A percentile compares a stretch with the other conserved stretches of the same genome.
Conservation (phyloP, 2,888 invertebrate species). For the Druceiella hillmani region DNA sequence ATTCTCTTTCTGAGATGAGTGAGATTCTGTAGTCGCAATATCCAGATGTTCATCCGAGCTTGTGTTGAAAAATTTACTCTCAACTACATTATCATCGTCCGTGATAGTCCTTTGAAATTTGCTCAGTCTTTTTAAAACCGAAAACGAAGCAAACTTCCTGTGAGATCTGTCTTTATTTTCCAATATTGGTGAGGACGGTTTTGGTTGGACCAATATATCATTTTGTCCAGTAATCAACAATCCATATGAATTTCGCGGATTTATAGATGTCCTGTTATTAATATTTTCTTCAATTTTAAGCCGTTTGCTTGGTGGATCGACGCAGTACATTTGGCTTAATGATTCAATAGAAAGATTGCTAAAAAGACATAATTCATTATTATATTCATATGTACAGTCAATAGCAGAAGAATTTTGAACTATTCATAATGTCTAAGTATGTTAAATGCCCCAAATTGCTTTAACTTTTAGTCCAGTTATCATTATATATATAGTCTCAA, state of each 20-base stretch:
- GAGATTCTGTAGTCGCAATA: slow-evolving; percentile 21
- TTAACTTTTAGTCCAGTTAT: no score
- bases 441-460: no score
- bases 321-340: slow-evolving; percentile 42
- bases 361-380: slow-evolving; percentile 26
- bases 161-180: slow-evolving; percentile 40
- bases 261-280: slow-evolving; percentile 27
- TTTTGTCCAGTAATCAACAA: slow-evolving; percentile 7
- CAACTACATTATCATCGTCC: slow-evolving; percentile 41
- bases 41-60: slow-evolving; percentile 19
- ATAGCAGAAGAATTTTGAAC: no score
- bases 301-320: slow-evolving; percentile 36
- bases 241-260: slow-evolving; percentile 16
- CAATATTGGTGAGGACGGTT: slow-evolving; percentile 38
- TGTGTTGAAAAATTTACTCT: slow-evolving; percentile 53
- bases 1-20: slow-evolving; percentile 22
- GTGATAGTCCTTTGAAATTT: slow-evolving; percentile 46
- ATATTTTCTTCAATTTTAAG: slow-evolving; percentile 29
- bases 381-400: background rate
- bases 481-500: no score
- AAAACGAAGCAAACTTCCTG: slow-evolving; percentile 34
- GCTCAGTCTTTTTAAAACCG: slow-evolving; percentile 43
- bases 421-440: no score
- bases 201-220: slow-evolving; percentile 6
- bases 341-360: slow-evolving; percentile 44